These are phyloP conservation scores for Bubo blakistoni DNA, from an alignment of 2,113 vertebrate species.

Conservation along the genomic window DNA sequence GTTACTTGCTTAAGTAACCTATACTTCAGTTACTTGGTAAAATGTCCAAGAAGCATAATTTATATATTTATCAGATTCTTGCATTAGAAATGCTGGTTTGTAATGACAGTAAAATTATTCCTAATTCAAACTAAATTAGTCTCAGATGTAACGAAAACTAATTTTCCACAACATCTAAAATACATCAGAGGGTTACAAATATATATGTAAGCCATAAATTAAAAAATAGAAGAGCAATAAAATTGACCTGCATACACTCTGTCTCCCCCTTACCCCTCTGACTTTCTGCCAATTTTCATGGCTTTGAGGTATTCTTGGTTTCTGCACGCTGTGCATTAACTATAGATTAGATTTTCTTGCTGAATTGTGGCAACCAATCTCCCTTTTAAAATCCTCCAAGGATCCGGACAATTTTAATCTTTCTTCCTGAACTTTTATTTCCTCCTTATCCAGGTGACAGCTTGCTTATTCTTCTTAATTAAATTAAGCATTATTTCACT, in stretches of 20 bases:
- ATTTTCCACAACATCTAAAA: background rate
- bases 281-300: background rate
- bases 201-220: background rate
- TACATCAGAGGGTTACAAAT: background rate
- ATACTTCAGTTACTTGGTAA: background rate
- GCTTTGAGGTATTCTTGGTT: background rate
- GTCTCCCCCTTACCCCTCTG: background rate
- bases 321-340: background rate
- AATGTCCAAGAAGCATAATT: background rate
- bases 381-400: background rate
- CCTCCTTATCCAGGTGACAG: background rate
- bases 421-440: constrained; percentile 6
- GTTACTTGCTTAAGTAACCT: background rate
- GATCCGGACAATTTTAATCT: background rate
- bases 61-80: background rate
- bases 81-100: background rate
- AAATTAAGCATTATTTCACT: background rate
- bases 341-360: background rate
- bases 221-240: background rate
- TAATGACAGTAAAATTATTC: background rate
- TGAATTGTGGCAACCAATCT: background rate
- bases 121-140: background rate
- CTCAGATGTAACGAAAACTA: background rate
- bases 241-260: background rate
- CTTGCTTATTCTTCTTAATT: constrained; percentile 18